Evolutionary conservation across 2,888 invertebrate genomes (phyloP).

Genomic region (Strigamia maritima): DNA sequence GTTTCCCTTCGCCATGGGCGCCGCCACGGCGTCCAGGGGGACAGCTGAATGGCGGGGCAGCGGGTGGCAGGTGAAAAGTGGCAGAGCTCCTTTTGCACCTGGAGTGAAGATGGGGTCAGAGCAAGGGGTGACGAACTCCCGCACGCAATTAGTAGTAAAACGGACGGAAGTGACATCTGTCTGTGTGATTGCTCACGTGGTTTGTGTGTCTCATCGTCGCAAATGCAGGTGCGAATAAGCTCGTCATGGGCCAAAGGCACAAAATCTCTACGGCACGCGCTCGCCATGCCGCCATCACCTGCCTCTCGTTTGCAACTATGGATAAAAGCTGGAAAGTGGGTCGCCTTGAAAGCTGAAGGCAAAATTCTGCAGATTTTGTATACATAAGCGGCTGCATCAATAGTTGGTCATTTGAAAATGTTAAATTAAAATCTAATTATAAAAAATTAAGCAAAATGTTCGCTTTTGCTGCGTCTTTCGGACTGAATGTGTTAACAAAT

Average conservation of each 20-base stretch:
- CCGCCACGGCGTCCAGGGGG: background rate
- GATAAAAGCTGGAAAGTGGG: background rate
- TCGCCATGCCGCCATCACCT: background rate
- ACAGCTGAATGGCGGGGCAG: constrained; percentile 27
- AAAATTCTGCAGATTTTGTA: background rate
- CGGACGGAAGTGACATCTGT: constrained; percentile 21
- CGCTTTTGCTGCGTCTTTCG: background rate
- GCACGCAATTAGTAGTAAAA: background rate
- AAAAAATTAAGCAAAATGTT: background rate
- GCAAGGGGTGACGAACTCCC: constrained; percentile 22
- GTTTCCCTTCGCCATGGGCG: constrained; percentile 7
- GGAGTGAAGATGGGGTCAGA: constrained; percentile 24
- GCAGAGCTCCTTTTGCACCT: constrained; percentile 24
- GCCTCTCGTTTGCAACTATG: background rate
- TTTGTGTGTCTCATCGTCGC: background rate
- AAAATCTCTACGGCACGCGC: constrained; percentile 24
- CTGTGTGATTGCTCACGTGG: constrained; percentile 21
- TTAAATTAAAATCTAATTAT: background rate
- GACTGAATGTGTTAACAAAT: no score
- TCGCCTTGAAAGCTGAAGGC: background rate
- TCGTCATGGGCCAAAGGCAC: constrained; percentile 23
- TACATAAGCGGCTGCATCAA: background rate
- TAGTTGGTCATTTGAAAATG: background rate
- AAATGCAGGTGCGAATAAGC: background rate
- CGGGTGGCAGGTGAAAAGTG: constrained; percentile 29